These are phyloP conservation scores for Galeruca laticollis DNA, from an alignment of 2,888 invertebrate genomes.

Conservation along the genomic window DNA sequence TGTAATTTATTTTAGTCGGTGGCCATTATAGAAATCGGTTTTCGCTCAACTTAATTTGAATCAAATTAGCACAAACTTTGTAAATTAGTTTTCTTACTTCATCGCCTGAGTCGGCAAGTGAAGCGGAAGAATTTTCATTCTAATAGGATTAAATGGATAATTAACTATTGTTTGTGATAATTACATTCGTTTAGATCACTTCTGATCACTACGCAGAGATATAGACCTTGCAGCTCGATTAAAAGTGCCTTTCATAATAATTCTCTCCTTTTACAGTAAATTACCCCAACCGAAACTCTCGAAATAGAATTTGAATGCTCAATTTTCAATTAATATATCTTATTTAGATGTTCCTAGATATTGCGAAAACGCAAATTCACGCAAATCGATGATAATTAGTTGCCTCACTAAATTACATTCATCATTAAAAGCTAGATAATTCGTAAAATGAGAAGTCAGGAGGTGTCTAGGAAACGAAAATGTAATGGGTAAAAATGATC, in stretches of 20 bases:
- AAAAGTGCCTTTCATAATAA: slow-evolving; percentile 22
- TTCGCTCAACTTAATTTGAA: slow-evolving; percentile 63
- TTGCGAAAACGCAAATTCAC: too few species aligned
- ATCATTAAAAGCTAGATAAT: too few species aligned
- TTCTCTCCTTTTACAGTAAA: slow-evolving; percentile 23
- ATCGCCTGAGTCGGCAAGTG: slow-evolving; percentile 52
- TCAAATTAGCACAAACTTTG: slow-evolving; percentile 64
- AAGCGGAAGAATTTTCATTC: slow-evolving; percentile 63
- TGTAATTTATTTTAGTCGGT: slow-evolving; percentile 48
- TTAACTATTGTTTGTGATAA: slow-evolving; percentile 63
- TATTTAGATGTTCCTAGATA: too few species aligned
- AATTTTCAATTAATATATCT: too few species aligned
- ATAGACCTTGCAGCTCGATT: slow-evolving; percentile 28
- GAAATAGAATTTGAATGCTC: too few species aligned
- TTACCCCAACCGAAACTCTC: slow-evolving; percentile 14
- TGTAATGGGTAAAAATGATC: too few species aligned
- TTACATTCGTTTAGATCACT: slow-evolving; percentile 48
- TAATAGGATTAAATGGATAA: slow-evolving; percentile 64
- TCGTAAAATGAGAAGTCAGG: too few species aligned
- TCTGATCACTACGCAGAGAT: slow-evolving; percentile 35
- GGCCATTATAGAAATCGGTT: slow-evolving; percentile 55
- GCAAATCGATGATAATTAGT: too few species aligned
- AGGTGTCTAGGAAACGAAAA: too few species aligned
- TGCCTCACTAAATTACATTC: too few species aligned
- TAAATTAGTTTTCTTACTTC: slow-evolving; percentile 64